Evolutionary conservation across 1,140 invertebrate genomes (phyloP), one percentile per base, ranked within the genome.

Genomic region (Diorhabda elongata): DNA sequence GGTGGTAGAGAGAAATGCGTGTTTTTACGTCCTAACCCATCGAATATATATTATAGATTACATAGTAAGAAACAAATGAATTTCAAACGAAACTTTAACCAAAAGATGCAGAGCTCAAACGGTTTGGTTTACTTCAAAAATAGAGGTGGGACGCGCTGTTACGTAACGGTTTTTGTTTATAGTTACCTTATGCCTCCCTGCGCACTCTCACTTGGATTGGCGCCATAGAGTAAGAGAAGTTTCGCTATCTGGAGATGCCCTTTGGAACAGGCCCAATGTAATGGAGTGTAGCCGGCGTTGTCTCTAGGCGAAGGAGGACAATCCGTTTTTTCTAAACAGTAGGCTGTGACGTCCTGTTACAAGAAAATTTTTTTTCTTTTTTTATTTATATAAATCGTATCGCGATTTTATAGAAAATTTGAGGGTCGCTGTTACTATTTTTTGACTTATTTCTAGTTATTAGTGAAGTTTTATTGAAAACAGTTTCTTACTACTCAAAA

Each of bases 221-320:
- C 94, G 26, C 94, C 94, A 76, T 94, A 94, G 69, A 91, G 87
- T 6, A 97, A 83, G 3, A 98, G 83, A 44, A 95, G 85, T 72
- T 90, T 86, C 5, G 94, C 95, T 59, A 97, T 95, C 71, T 90
- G 88, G 41, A 97, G 82, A 81, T 96, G 92, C 7, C 95, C 95
- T 75, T 89, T 87, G 0, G 92, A 89, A 76, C 93, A 94, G 4
- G 94, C 94, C 76, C 96, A 95, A 78, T 97, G 95, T 43, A 97
- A 84, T 2, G 95, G 93, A 2, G 95, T 97, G 79, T 96, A 97
- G 0, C 95, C 95, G 2, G 95, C 95, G 82, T 97, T 97, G 80
- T 98, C 95, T 76, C 92, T 92, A 4, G 91, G 91, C 74, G 94
- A 92, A 2, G 95, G 91, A 62, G 89, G 86, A 70, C 90, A 89